phyloP scores from a whole-genome alignment of 2,888 invertebrate species.

The Rhopalosiphum nymphaeae region DNA sequence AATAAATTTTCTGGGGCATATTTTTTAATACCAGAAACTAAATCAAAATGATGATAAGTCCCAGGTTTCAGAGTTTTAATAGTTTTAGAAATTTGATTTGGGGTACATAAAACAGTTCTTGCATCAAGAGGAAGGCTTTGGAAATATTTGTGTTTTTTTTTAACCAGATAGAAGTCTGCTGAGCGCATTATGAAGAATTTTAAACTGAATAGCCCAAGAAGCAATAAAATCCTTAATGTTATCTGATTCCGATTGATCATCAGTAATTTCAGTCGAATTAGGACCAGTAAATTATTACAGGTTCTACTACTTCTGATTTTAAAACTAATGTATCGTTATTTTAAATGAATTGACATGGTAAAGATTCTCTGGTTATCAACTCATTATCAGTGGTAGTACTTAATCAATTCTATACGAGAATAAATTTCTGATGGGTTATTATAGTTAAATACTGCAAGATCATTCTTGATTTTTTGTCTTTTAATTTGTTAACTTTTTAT shows the following conservation, averaged over 20 bases:
- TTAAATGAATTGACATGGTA: neutral
- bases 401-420: neutral
- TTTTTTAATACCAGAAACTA: neutral
- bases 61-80: neutral
- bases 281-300: neutral
- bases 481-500: neutral
- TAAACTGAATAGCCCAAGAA: constrained; percentile 8
- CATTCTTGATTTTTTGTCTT: constrained; percentile 15
- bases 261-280: neutral
- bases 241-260: neutral
- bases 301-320: neutral
- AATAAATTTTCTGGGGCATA: neutral
- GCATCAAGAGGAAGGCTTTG: neutral
- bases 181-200: neutral
- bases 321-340: neutral
- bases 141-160: neutral
- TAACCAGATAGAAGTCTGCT: neutral
- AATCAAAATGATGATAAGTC: constrained; percentile 31
- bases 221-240: neutral
- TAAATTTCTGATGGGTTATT: neutral
- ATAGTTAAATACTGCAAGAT: neutral
- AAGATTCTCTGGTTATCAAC: neutral
- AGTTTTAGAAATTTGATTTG: constrained; percentile 1
- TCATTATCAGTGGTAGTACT: neutral
- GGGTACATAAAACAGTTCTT: neutral